Base-by-base conservation (phyloP, 2,888 invertebrate species). In the Pandemis heparana region DNA sequence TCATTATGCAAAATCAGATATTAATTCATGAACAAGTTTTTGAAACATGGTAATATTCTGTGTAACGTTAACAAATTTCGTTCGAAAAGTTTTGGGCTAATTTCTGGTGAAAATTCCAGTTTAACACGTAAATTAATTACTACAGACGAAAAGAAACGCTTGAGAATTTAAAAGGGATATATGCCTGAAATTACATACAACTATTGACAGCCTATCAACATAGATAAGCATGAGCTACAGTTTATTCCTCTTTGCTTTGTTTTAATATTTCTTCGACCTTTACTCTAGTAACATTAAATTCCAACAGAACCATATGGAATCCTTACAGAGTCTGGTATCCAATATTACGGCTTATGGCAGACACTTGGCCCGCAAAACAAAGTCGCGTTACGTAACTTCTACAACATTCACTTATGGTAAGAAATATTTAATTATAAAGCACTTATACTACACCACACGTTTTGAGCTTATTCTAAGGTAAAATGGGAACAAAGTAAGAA, bases 281-380 rank as follows among this genome's bases (percentile, higher is more conserved):
- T 53, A 41, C 53, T 51, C 62, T 23, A 53, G 41, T 61, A n/a
- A 56, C 61, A 60, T 48, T 51, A 18, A 61, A 63, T 38, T 62
- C 32, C 18, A 9, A 16, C 16, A 53, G 2, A 53, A 32, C 62
- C 61, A 67, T 48, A 63, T 46, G 56, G 72, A 73, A 73, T 46
- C 63, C 72, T 5, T 63, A 73, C n/a, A 39, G 18, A 64, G 48
- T 14, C 16, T 6, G 1, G n/a, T 73, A 73, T 73, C 72, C 72
- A 68, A 73, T 73, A 73, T 63, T 68, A 56, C 16, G 41, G 67
- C 62, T 32, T 62, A 62, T 39, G 18, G 18, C 66, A 61, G 61
- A 39, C 61, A 61, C 61, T 61, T 61, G 61, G n/a, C n/a, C 48
- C n/a, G 32, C 48, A 18, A 16, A 39, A 56, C 56, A 18, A 41